These are phyloP conservation scores for Saccopteryx bilineata DNA, from an alignment of 2,113 vertebrate species.

Conservation along the genomic window DNA sequence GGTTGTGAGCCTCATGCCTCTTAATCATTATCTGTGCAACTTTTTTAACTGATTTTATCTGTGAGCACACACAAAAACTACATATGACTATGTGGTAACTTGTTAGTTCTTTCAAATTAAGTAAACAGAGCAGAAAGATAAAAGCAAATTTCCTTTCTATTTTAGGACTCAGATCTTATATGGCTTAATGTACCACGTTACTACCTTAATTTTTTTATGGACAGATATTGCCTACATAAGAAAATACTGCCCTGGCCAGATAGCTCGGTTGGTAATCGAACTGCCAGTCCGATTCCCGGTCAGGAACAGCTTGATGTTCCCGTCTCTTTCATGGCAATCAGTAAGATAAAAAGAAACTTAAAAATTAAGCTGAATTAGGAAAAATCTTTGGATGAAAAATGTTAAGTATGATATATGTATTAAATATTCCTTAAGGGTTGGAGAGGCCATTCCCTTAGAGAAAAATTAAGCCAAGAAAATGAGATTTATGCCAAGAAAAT, in stretches of 20 bases:
- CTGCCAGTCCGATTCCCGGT: no score
- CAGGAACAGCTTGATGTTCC: no score
- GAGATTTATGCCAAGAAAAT: slow-evolving; percentile 48
- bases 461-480: slow-evolving; percentile 11
- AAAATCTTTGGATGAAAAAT: slow-evolving; percentile 42
- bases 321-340: no score
- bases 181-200: not conserved
- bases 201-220: slow-evolving; percentile 41
- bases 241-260: not conserved
- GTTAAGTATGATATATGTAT: not conserved
- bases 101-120: slow-evolving; percentile 39
- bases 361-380: slow-evolving; percentile 7
- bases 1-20: not conserved
- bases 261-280: no score
- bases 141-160: slow-evolving; percentile 7
- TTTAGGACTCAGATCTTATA: not conserved
- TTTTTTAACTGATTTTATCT: not conserved
- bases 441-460: slow-evolving; percentile 14
- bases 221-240: not conserved
- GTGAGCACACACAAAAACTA: not conserved
- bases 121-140: not conserved
- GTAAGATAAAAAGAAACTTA: no score
- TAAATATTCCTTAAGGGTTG: not conserved
- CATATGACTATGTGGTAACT: not conserved
- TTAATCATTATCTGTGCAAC: not conserved